Evolutionary conservation across 37 sponge, comb jelly and placozoan species (phyloP).

Genomic region (Spongilla lacustris): DNA sequence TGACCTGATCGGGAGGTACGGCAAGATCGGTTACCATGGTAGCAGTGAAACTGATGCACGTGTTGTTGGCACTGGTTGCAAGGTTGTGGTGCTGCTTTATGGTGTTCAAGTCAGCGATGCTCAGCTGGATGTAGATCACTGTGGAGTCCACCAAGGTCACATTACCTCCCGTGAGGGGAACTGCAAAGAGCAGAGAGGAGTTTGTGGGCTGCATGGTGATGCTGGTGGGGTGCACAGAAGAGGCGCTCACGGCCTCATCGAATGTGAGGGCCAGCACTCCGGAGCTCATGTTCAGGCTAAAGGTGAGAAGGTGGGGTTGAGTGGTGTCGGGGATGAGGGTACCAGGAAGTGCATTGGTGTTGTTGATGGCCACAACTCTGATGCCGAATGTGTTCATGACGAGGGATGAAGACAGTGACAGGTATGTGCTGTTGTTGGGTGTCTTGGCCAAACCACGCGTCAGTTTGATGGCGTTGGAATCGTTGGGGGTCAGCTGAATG

Average conservation of each 20-base stretch:
- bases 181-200: neutral
- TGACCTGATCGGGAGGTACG: neutral
- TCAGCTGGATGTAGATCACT: slow-evolving; percentile 48
- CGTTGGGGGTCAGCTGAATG: slow-evolving; percentile 32
- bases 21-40: slow-evolving; percentile 55
- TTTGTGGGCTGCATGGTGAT: slow-evolving; percentile 54
- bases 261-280: slow-evolving; percentile 80
- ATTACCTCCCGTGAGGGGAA: slow-evolving; percentile 28
- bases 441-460: slow-evolving; percentile 65
- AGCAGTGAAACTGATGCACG: slow-evolving; percentile 53
- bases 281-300: slow-evolving; percentile 77
- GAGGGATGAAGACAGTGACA: slow-evolving; percentile 47
- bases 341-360: neutral
- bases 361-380: slow-evolving; percentile 35
- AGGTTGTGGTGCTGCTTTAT: slow-evolving; percentile 64
- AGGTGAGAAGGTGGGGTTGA: slow-evolving; percentile 53
- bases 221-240: slow-evolving; percentile 14
- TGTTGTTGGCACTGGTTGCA: slow-evolving; percentile 71
- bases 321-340: slow-evolving; percentile 48
- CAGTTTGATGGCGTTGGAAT: slow-evolving; percentile 72
- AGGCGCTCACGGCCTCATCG: slow-evolving; percentile 81
- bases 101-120: slow-evolving; percentile 49
- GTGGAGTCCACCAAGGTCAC: slow-evolving; percentile 46
- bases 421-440: slow-evolving; percentile 29
- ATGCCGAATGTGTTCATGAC: slow-evolving; percentile 55